phyloP scores from a whole-genome alignment of 2,888 invertebrate species.

The Pterobdella sp. region DNA sequence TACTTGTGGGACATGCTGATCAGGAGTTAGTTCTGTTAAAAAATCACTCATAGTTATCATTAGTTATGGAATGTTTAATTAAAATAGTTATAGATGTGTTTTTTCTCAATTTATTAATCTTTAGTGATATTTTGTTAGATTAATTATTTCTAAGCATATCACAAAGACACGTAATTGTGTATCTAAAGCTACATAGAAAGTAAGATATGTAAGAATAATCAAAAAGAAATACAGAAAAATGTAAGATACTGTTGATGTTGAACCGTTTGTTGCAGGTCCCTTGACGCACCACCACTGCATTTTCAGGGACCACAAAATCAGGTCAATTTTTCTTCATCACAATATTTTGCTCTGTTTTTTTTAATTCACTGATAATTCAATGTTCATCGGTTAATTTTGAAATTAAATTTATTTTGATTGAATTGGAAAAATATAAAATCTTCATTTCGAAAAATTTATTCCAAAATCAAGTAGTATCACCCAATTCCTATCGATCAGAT shows the following conservation, averaged over 20 bases:
- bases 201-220: too few relatives aligned
- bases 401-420: background rate
- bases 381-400: too few relatives aligned
- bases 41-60: too few relatives aligned
- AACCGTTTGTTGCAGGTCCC: background rate
- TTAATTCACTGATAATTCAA: background rate
- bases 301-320: background rate
- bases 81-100: too few relatives aligned
- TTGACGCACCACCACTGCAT: background rate
- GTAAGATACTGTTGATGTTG: too few relatives aligned
- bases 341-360: background rate
- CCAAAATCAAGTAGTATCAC: too few relatives aligned
- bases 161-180: background rate
- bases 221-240: too few relatives aligned
- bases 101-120: too few relatives aligned
- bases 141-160: slow-evolving; percentile 2
- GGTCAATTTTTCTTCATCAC: background rate
- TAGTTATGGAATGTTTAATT: background rate
- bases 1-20: slow-evolving; percentile 3
- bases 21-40: too few relatives aligned
- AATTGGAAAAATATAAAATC: too few relatives aligned
- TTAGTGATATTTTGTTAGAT: background rate
- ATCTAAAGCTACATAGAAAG: too few relatives aligned
- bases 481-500: background rate
- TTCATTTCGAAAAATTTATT: too few relatives aligned